Conservation (phyloP, 2,113 vertebrate genomes). For the Corythornis cristatus region DNA sequence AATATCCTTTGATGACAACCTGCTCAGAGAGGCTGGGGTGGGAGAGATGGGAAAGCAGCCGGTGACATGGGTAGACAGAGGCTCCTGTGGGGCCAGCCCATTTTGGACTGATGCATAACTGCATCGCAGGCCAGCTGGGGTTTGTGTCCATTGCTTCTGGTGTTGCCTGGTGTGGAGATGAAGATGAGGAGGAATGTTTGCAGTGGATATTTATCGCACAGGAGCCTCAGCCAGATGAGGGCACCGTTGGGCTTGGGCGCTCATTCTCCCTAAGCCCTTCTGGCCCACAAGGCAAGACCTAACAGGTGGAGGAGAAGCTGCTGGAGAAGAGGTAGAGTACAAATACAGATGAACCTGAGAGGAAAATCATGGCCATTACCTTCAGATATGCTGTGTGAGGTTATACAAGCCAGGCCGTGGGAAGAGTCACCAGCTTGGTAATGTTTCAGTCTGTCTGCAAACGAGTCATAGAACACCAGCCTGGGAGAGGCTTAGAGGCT, state of each 20-base stretch:
- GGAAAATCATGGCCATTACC: not conserved
- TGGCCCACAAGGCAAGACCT: not conserved
- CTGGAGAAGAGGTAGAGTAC: not conserved
- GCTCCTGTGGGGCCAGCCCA: not conserved
- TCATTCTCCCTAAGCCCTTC: not conserved
- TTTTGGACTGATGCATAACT: not conserved
- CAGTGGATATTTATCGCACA: not conserved
- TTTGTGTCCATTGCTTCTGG: not conserved
- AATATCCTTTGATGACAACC: too few relatives aligned
- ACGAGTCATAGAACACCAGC: fast-evolving
- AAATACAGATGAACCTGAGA: not conserved
- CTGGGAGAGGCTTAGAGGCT: not conserved
- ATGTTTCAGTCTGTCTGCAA: not conserved
- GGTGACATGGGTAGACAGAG: fast-evolving
- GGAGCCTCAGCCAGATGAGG: not conserved
- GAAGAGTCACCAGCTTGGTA: not conserved
- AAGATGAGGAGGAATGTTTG: not conserved
- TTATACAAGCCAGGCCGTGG: not conserved
- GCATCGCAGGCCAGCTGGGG: not conserved
- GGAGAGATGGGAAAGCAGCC: not conserved
- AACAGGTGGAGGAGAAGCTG: not conserved
- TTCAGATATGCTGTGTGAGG: not conserved
- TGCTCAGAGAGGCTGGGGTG: not conserved
- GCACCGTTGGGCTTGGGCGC: not conserved
- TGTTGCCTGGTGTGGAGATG: not conserved